Percentiles rank a stretch among this genome's conserved stretches.
Conservation (phyloP, 2,888 invertebrate genomes). For the Limenitis camilla region DNA sequence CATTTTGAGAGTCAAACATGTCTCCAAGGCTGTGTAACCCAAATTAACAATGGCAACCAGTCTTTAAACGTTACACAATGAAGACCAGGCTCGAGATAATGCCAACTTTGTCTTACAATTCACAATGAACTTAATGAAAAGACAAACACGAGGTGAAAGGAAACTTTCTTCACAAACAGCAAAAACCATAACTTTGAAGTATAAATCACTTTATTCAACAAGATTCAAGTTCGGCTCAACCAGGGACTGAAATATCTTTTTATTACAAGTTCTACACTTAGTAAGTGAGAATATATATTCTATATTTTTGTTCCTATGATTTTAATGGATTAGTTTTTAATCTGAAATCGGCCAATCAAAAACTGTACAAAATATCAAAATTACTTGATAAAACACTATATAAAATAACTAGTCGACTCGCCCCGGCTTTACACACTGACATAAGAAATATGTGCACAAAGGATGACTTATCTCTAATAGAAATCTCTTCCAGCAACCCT, state of each 20-base stretch:
- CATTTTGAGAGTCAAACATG: conserved; percentile 5
- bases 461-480: too few species aligned
- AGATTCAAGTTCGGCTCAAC: neutral
- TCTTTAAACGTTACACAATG: conserved; percentile 14
- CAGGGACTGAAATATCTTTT: neutral
- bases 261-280: neutral
- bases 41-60: conserved; percentile 10
- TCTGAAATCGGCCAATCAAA: too few species aligned
- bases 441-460: too few species aligned
- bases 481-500: too few species aligned
- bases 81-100: conserved; percentile 5
- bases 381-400: too few species aligned
- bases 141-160: conserved; percentile 12
- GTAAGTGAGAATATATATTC: too few species aligned
- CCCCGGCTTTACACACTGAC: too few species aligned
- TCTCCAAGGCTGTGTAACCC: conserved; percentile 3
- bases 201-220: conserved; percentile 3
- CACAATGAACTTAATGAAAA: conserved; percentile 13
- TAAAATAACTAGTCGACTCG: too few species aligned
- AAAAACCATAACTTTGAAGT: conserved; percentile 3
- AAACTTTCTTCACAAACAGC: neutral
- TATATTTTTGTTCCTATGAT: too few species aligned
- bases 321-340: too few species aligned
- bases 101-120: conserved; percentile 9
- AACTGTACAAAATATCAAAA: too few species aligned